Conservation (phyloP, 2,797 vertebrate genomes). For the Alca torda region DNA sequence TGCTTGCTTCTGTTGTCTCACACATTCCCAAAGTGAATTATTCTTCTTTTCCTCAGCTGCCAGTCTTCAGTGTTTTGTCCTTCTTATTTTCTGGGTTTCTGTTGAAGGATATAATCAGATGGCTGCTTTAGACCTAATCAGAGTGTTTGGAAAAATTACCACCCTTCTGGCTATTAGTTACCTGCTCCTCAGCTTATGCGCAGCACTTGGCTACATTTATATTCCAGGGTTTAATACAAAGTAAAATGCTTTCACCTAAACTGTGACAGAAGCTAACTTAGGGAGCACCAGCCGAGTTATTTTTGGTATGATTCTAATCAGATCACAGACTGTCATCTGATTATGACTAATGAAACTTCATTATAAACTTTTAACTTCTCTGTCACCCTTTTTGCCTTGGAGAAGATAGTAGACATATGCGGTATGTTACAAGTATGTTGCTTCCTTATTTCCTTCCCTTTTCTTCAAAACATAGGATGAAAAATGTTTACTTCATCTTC, state of each 20-base stretch:
- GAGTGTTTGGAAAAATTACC: background rate
- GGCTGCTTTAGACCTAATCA: background rate
- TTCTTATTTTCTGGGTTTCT: background rate
- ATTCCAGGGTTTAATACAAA: background rate
- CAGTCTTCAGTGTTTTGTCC: background rate
- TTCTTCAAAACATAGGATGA: background rate
- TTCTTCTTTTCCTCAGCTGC: background rate
- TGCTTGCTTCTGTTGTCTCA: background rate
- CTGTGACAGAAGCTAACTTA: background rate
- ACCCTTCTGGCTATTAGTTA: background rate
- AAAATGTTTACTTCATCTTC: background rate
- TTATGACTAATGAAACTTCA: constrained; percentile 19
- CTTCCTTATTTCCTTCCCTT: constrained; percentile 25
- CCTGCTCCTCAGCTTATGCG: background rate
- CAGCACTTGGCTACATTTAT: background rate
- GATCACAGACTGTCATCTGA: background rate
- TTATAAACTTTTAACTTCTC: background rate
- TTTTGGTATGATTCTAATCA: background rate
- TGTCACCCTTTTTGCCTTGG: background rate
- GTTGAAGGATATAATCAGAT: background rate
- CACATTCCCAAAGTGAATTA: background rate
- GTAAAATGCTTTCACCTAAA: background rate
- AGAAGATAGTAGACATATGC: background rate
- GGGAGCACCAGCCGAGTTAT: background rate
- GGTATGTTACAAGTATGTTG: background rate